Percentiles rank a stretch among this genome's conserved stretches.
Evolutionary conservation across 2,113 vertebrate species (phyloP).

Genomic region (Vulpes ferrilata): DNA sequence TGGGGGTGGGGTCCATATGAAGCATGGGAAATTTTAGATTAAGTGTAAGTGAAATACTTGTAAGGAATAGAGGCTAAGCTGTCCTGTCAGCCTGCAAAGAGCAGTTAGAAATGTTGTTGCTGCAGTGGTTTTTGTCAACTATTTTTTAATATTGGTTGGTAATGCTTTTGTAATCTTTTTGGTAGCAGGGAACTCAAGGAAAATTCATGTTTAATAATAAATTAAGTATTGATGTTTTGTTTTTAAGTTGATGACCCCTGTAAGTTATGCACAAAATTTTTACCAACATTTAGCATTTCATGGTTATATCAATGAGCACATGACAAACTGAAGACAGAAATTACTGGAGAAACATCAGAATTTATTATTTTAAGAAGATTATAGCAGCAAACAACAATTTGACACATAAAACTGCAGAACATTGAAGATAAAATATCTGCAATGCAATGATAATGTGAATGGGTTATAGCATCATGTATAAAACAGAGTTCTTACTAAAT

Average conservation of each 20-base stretch:
- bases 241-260: neutral
- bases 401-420: neutral
- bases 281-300: neutral
- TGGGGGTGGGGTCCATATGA: neutral
- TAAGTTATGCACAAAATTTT: neutral
- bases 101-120: neutral
- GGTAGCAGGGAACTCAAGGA: neutral
- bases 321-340: neutral
- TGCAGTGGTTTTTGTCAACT: neutral
- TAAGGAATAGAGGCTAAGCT: neutral
- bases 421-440: conserved; percentile 35
- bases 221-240: neutral
- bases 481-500: neutral
- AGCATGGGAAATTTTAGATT: neutral
- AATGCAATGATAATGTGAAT: neutral
- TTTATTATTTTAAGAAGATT: conserved; percentile 24
- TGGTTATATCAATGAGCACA: neutral
- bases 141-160: neutral
- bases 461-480: neutral
- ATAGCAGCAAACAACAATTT: neutral
- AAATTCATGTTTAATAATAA: neutral
- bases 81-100: neutral
- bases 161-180: conserved; percentile 28
- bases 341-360: neutral
- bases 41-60: neutral